Evolutionary conservation across 1,140 invertebrate species (phyloP), one percentile per base, ranked within the genome.

Genomic region (Camponotus floridanus): DNA sequence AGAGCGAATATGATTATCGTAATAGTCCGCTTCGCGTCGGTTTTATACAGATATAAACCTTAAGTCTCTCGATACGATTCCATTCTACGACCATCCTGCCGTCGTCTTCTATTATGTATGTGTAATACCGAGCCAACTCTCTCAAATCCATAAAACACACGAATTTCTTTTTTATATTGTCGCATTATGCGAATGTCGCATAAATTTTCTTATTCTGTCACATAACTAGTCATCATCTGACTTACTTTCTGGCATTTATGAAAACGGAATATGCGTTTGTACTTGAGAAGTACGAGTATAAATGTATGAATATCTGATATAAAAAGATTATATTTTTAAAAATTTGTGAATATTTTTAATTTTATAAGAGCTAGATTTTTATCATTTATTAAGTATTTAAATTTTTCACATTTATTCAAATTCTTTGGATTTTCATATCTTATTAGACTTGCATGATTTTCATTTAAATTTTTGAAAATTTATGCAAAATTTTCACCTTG

Each of bases 21-120:
- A 83, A 74, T 39, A 31, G 26, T 62, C 31, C 48, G 9, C 42
- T 11, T 31, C 0, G 48, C 45, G 51, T 61, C 36, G 15, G 2
- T 61, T 83, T 83, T 83, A 83, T 36, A 48, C 55, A 48, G 42
- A 39, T 31, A 74, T 74, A 83, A 83, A 83, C 55, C 21, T 15
- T 18, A 26, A 61, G 68, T 48, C 61, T 39, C 31, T 39, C 31
- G 68, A 81, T 71, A 45, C 51, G 7, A 31, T 57, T 1, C 8
- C 45, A 13, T 2, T 15, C 15, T 64, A 13, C 11, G 9, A 11
- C 9, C 8, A 42, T n/a, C 1, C 62, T 51, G 39, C 26, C 8
- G 36, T 45, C 51, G 36, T 71, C 21, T 59, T 73, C 11, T 39
- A 45, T 73, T 61, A 59, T 31, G 21, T 33, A 36, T 61, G 45